phyloP scores from a whole-genome alignment of 1,140 invertebrate species.

The Trachelipus rathkii region DNA sequence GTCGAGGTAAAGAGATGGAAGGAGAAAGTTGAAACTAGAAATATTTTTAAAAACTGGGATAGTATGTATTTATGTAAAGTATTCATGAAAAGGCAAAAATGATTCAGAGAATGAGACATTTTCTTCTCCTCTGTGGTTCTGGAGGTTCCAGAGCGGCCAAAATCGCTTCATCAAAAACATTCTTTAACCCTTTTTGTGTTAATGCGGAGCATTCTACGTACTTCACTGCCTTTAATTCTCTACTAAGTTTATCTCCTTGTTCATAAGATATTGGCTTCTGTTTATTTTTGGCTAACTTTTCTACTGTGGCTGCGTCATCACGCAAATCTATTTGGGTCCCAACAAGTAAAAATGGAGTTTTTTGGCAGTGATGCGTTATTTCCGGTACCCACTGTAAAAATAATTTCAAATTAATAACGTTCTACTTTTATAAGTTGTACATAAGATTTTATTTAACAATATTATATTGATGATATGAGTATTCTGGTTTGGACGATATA shows the following conservation, averaged over 20 bases:
- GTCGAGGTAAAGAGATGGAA: not conserved
- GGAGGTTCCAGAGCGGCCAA: slow-evolving; percentile 95
- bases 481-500: no score
- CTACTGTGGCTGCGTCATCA: slow-evolving; percentile 93
- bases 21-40: not conserved
- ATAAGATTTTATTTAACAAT: no score
- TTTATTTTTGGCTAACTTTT: slow-evolving; percentile 98
- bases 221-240: slow-evolving; percentile 98
- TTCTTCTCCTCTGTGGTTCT: slow-evolving; percentile 85
- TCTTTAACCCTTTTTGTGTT: slow-evolving; percentile 99
- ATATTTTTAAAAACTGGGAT: no score
- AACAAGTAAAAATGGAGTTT: slow-evolving; percentile 95
- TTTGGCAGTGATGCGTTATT: slow-evolving; percentile 99
- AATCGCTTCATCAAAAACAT: slow-evolving; percentile 99
- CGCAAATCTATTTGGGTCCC: slow-evolving; percentile 98
- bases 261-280: slow-evolving; percentile 95
- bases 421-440: no score
- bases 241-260: slow-evolving; percentile 94
- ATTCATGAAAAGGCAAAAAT: not conserved
- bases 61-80: no score
- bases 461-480: no score
- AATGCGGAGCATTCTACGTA: slow-evolving; percentile 99
- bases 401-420: not conserved
- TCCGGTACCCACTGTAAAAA: slow-evolving; percentile 93
- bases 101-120: slow-evolving; percentile 79